Evolutionary conservation across 2,888 invertebrate genomes (phyloP), one percentile per base, ranked within the genome.

Genomic region (Rotaria socialis): DNA sequence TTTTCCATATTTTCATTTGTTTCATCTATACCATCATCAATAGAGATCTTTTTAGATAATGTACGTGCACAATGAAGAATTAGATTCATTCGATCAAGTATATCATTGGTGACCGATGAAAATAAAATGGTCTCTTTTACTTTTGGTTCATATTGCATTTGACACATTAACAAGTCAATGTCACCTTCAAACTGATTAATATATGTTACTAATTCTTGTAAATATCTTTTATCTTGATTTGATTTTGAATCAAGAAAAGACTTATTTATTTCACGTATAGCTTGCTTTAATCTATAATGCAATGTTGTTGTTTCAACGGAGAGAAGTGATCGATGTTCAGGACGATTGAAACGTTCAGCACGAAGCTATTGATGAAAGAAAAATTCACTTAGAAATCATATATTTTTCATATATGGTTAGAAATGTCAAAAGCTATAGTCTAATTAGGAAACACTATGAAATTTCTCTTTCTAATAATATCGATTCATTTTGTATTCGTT

Each of bases 141-240:
- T 47, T 80, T 80, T n/a, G 80, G 80, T 80, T 80, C 80, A n/a
- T 80, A 43, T 80, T 80, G 80, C 47, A 80, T 43, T 47, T 80
- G 43, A 47, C 80, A 80, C 80, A 80, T 80, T 43, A 80, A 47
- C 47, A 80, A 80, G n/a, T 47, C 80, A 14, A 80, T 47, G n/a
- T 80, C 47, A 47, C 80, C 80, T 80, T 80, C 47, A 43, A n/a
- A 80, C 47, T 80, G 80, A 80, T 80, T 80, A 47, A 80, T 80
- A n/a, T 80, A 80, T n/a, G 80, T 80, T n/a, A 47, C 5, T 80
- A 80, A n/a, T n/a, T 80, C 80, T 47, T 80, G 43, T 47, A 80
- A 80, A 80, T 80, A n/a, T n/a, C 80, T 22, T 80, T 47, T 43
- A 80, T 80, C 47, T 47, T 80, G 3, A 19, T 80, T 43, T 14